A percentile compares a stretch with the other conserved stretches of the same genome.
Conservation (phyloP, 1,140 invertebrate genomes). For the Agrilus planipennis region DNA sequence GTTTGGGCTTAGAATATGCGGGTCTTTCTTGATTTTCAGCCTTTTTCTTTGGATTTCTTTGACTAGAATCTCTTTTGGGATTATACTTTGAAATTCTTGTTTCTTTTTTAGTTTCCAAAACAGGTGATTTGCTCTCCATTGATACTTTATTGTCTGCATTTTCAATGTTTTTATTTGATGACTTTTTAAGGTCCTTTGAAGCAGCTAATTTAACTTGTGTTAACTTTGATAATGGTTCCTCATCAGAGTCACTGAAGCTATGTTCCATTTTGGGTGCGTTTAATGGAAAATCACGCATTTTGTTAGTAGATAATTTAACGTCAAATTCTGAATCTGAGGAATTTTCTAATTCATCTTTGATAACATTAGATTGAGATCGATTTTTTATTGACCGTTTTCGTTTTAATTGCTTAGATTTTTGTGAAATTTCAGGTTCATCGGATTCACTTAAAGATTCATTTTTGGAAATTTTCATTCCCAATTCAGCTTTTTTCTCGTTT, state of each 20-base stretch:
- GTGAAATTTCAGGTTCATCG: no score
- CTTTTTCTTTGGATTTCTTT: slow-evolving; percentile 1
- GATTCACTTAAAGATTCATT: no score
- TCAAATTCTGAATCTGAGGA: no score
- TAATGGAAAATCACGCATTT: no score
- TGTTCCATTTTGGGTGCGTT: background rate
- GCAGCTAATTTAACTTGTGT: slow-evolving; percentile 16
- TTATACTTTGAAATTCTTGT: background rate
- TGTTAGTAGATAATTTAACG: no score
- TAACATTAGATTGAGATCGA: no score
- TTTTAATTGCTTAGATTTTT: no score
- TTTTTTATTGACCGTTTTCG: no score
- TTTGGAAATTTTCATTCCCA: no score
- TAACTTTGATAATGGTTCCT: slow-evolving; percentile 43
- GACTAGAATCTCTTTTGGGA: background rate
- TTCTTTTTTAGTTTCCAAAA: background rate
- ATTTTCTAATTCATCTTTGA: no score
- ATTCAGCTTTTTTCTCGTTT: no score
- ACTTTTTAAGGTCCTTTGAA: slow-evolving; percentile 9
- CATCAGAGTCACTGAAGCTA: slow-evolving; percentile 45
- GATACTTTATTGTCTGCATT: background rate
- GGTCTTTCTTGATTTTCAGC: slow-evolving; percentile 9
- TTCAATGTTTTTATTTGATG: background rate
- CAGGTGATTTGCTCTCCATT: background rate
- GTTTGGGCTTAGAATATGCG: slow-evolving; percentile 22